Evolutionary conservation across 2,113 vertebrate genomes (phyloP).

Genomic region (Aythya baeri): DNA sequence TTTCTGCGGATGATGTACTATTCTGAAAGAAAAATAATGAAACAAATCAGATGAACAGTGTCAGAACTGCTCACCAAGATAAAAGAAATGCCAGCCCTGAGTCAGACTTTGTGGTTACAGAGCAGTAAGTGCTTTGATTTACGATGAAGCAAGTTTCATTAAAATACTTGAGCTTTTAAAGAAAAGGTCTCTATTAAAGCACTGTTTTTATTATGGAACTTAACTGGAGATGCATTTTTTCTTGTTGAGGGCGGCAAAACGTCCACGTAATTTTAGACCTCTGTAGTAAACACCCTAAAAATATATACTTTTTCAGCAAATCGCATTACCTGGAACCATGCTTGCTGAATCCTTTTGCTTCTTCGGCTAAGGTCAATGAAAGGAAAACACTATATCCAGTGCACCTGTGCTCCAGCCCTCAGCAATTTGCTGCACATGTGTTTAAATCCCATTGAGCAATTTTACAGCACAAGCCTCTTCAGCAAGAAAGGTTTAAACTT

Average conservation of each 20-base stretch:
- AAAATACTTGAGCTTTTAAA: background rate
- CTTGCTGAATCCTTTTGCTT: background rate
- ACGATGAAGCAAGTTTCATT: background rate
- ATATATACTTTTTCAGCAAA: conserved; percentile 12
- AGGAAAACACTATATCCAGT: background rate
- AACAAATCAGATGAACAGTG: background rate
- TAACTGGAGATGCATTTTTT: background rate
- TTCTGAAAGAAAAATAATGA: background rate
- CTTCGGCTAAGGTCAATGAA: conserved; percentile 1
- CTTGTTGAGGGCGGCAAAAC: background rate
- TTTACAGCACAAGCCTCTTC: conserved; percentile 21
- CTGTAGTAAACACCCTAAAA: conserved; percentile 23
- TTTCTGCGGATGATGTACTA: background rate
- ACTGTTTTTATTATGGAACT: background rate
- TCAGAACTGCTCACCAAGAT: background rate
- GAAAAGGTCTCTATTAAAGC: background rate
- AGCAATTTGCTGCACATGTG: conserved; percentile 33
- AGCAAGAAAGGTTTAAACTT: background rate
- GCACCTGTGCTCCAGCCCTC: background rate
- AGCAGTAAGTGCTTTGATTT: background rate
- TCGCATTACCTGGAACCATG: background rate
- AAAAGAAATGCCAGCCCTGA: background rate
- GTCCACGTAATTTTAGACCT: background rate
- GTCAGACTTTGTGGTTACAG: background rate
- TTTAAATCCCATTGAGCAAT: conserved; percentile 13